Base-by-base conservation (phyloP, 2,797 vertebrate species). In the Molothrus ater region DNA sequence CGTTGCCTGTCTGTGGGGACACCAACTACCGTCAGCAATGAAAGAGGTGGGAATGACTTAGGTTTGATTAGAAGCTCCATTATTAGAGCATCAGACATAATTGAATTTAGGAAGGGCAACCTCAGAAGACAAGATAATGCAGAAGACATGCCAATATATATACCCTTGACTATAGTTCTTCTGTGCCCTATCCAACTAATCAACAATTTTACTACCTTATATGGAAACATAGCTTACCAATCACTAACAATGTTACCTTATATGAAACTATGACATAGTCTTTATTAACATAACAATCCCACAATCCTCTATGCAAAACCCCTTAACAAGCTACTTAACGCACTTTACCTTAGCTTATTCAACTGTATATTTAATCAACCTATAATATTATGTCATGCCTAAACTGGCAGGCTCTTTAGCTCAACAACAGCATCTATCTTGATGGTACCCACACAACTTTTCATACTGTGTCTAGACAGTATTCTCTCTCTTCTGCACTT, bases 1-100 rank as follows among this genome's bases (percentile, higher is more conserved):
- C 4, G 2, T 25, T 2, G 5, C 36, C 21, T 3, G 3, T 29
- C 36, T 2, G 1, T 0, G 7, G 29, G 28, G 28, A 32, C 1
- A 2, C 48, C 16, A 18, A 17, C 34, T 69, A 10, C 24, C 0
- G 1, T 51, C 17, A 12, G 31, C 10, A 0, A 11, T 54, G 24
- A 71, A 42, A 42, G 24, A 71, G 38, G 38, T 5, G 4, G 38
- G 24, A 71, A 54, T 0, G 0, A 43, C 17, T 56, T 51, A 54
- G 24, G 10, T 17, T 54, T 43, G 31, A 43, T n/a, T 54, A 16
- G 51, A 26, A 20, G 51, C 17, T 56, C 6, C n/a, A n/a, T 56
- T 54, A n/a, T 54, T n/a, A 16, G 51, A 54, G 31, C 13, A 43
- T 42, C 31, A n/a, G 31, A n/a, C 3, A 6, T 26, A 54, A 32